Evolutionary conservation across 35 echinoderm and acorn worm genomes (phyloP).

Genomic region (Holothuria glaberrima): DNA sequence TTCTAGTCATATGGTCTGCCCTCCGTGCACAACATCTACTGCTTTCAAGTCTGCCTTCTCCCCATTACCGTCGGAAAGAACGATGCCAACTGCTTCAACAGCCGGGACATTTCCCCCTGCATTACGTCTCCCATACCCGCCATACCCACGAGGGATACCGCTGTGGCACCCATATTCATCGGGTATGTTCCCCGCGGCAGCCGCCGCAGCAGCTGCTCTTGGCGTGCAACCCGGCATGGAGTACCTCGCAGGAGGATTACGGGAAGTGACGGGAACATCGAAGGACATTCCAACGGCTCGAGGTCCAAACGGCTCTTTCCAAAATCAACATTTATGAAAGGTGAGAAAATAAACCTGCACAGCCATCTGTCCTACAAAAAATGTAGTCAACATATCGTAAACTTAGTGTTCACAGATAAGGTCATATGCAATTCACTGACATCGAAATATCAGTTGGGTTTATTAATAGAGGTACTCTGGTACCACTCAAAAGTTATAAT

Average conservation of each 20-base stretch:
- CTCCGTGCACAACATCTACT: slow-evolving; percentile 65
- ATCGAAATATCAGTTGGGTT: too few species aligned
- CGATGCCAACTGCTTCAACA: slow-evolving; percentile 63
- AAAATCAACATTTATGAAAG: slow-evolving; percentile 46
- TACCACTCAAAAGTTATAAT: too few species aligned
- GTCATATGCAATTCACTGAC: too few species aligned
- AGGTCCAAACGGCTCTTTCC: slow-evolving; percentile 41
- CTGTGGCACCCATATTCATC: slow-evolving; percentile 90
- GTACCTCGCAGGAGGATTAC: slow-evolving; percentile 29
- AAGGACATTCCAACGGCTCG: slow-evolving; percentile 42
- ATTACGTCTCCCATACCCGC: slow-evolving; percentile 89
- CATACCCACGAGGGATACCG: slow-evolving; percentile 87
- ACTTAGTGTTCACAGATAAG: too few species aligned
- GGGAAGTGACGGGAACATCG: slow-evolving; percentile 26
- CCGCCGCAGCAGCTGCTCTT: slow-evolving; percentile 55
- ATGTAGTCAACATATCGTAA: too few species aligned
- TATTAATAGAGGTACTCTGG: too few species aligned
- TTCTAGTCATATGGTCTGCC: slow-evolving; percentile 55
- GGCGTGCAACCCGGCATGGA: slow-evolving; percentile 73
- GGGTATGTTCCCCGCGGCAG: slow-evolving; percentile 85
- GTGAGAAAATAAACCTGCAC: not conserved
- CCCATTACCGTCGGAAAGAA: slow-evolving; percentile 75
- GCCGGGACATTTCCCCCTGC: slow-evolving; percentile 67
- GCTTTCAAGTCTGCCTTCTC: slow-evolving; percentile 98
- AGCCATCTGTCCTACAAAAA: too few species aligned